Evolutionary conservation across 2,113 vertebrate species (phyloP).

Genomic region (Larimichthys crocea): DNA sequence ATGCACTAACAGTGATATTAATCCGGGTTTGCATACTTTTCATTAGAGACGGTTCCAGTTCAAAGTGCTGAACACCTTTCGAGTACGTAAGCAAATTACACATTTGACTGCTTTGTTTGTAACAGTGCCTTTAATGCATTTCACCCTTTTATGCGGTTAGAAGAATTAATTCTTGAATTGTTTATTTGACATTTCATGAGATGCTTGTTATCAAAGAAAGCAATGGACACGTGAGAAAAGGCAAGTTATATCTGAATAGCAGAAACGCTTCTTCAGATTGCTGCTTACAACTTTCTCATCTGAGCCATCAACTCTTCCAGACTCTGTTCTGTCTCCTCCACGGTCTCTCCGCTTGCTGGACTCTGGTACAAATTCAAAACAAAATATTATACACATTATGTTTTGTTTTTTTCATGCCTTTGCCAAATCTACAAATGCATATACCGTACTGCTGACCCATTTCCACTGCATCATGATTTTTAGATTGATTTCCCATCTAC

Average conservation of each 20-base stretch:
- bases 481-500: background rate
- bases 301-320: conserved; percentile 96
- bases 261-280: conserved; percentile 8
- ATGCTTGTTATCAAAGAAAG: conserved; percentile 31
- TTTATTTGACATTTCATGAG: background rate
- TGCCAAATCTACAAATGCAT: background rate
- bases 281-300: conserved; percentile 91
- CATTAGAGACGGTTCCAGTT: conserved; percentile 5
- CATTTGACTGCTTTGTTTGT: background rate
- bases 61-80: conserved; percentile 7
- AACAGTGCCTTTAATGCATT: conserved; percentile 50
- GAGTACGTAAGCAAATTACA: background rate
- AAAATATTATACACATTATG: background rate
- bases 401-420: background rate
- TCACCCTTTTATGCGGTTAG: background rate
- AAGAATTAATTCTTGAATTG: background rate
- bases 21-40: conserved; percentile 13
- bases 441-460: too few relatives aligned
- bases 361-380: conserved; percentile 58
- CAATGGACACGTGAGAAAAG: background rate
- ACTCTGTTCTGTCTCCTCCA: conserved; percentile 91
- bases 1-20: conserved; percentile 33
- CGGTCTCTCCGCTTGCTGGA: conserved; percentile 71
- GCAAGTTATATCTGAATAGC: background rate
- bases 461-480: background rate